Base-by-base conservation (phyloP, 2,113 vertebrate genomes). In the Cisticola juncidis region DNA sequence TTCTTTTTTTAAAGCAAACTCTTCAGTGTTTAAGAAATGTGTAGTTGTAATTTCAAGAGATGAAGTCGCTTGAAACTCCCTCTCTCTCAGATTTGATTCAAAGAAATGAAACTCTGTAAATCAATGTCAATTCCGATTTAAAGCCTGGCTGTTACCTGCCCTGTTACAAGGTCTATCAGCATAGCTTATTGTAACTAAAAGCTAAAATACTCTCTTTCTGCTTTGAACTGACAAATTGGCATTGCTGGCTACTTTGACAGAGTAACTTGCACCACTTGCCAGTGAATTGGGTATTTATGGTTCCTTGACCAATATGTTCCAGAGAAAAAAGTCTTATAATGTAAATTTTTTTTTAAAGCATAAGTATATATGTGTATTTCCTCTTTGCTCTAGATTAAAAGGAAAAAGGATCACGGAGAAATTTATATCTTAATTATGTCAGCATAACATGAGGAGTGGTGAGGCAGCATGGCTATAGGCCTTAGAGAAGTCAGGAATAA, bases 111-210 rank as follows among this genome's bases (percentile, higher is more conserved):
- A 89, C 90, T 80, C 84, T 79, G 77, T 96, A 96, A 97, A 96
- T 97, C 96, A 96, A 69, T 36, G 31, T 96, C 96, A 91, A 44
- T 95, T 97, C 80, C 93, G 31, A 92, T 97, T 94, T 94, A 84
- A 97, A 83, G 79, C 78, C 91, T 87, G 89, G 36, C 80, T 96
- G 90, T 92, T 92, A 93, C 82, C 90, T 96, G 56, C 73, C 57
- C 79, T 80, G 88, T 96, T 94, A 88, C 61, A n/a, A 88, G 93
- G 81, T 92, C 95, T 94, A 76, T 96, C 94, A 94, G 51, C 83
- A 78, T 56, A 85, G 68, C 76, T 94, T 81, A 94, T 84, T 89
- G 81, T 96, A 97, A 94, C 85, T 88, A 90, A 96, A 97, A 94
- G 74, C 81, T 65, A 38, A 96, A 97, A 95, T 88, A 86, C 48